Base-by-base conservation (phyloP, 2,888 invertebrate species). In the Sericinus montela region DNA sequence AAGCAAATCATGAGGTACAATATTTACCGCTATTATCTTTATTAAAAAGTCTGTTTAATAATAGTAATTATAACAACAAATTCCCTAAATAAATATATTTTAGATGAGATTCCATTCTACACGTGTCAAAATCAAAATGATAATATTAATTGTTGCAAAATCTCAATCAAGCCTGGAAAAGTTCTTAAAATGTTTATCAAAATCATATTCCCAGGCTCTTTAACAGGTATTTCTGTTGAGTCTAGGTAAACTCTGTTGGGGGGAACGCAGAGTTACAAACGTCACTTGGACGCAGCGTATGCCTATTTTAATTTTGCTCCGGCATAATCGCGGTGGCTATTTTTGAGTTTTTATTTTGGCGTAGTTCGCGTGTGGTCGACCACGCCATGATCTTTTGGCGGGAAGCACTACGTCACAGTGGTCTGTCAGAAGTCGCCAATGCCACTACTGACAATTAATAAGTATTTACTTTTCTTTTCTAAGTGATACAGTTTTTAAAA, bases 351-450 rank as follows among this genome's bases (percentile, higher is more conserved):
- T 88, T 88, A 88, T 88, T 88, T 87, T 82, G 75, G 85, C 83
- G 79, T 77, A 76, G 87, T 86, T 86, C 84, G 87, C 84, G 88
- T 87, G 88, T 88, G 88, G 88, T 86, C 81, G 75, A 59, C 58
- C 56, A 59, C 60, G 65, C 63, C 64, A 67, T 67, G 69, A 63
- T 70, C 69, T 81, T 85, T 85, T 85, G 85, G 87, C 86, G 85
- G 86, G 80, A 84, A 84, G 82, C 54, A 60, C 57, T 72, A 60
- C 62, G 69, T 69, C 74, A 77, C 70, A 80, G 73, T 74, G 69
- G 70, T 66, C 67, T 71, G 74, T 57, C 62, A 76, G 62, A 65
- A 62, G 69, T 67, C 63, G 57, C 52, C 67, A 66, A 70, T 74
- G 80, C 73, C 77, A 68, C 65, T 62, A 67, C 54, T 46, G 9